Base-by-base conservation (phyloP, 2,797 vertebrate species). In the Euphonia xanthogaster region DNA sequence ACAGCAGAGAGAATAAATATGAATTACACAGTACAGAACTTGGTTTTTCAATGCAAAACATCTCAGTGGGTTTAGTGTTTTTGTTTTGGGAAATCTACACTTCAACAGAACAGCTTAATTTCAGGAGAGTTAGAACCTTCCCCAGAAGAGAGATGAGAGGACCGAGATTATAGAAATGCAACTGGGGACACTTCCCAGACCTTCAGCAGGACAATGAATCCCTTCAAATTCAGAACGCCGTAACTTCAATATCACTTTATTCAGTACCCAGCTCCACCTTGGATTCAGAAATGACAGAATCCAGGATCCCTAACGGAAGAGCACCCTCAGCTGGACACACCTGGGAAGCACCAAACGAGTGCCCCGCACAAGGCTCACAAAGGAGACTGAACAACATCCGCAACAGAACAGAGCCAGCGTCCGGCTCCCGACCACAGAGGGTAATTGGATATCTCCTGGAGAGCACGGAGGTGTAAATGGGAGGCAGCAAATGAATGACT, bases 271-370 rank as follows among this genome's bases (percentile, higher is more conserved):
- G 10, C 42, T 44, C 10, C 22, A 19, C 24, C 57, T 6, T 4
- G 30, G 67, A 81, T 14, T 77, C 14, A 65, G 68, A n/a, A 70
- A 33, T 4, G 7, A 37, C 55, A 82, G 57, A 76, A 71, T 68
- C 12, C 50, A 87, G 47, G 53, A 82, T 53, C 42, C 48, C 25
- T 24, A 89, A 77, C 2, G 2, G 57, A 94, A 93, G 72, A 84
- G 95, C 68, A 40, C 95, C 95, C 93, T 88, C 96, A 79, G 25
- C 93, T 95, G 96, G 95, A 58, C 80, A 80, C 24, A n/a, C 17
- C 16, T 30, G 70, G 72, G 74, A 89, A 81, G 61, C 51, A 70
- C 7, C 48, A 62, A 86, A 70, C 3, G 44, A 61, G 37, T 15
- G 37, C 14, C 19, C 35, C 1, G 10, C 37, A 33, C 42, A 50